Percentiles rank a stretch among this genome's conserved stretches.
Conservation (phyloP, 2,113 vertebrate species). For the Anhinga anhinga region DNA sequence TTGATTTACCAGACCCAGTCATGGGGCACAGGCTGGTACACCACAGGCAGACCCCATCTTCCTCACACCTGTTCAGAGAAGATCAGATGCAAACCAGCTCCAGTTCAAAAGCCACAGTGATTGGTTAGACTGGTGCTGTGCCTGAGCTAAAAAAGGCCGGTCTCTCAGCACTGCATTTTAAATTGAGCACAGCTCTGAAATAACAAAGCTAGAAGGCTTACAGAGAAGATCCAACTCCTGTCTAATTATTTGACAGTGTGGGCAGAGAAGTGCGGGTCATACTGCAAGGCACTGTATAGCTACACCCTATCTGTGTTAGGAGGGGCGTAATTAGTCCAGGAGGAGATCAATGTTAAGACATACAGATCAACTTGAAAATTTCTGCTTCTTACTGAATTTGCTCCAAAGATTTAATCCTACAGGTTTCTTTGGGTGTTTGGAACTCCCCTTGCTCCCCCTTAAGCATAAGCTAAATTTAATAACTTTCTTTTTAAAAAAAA, state of each 20-base stretch:
- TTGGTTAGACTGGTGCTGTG: background rate
- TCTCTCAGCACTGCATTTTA: background rate
- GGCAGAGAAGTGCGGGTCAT: background rate
- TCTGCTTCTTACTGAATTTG: background rate
- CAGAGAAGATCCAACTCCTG: background rate
- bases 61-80: background rate
- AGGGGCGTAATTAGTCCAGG: background rate
- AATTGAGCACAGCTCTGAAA: background rate
- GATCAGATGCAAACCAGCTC: background rate
- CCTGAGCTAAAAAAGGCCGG: background rate
- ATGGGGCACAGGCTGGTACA: background rate
- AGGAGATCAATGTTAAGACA: background rate
- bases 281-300: background rate
- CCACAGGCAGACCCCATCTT: background rate
- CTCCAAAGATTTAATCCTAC: background rate
- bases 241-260: background rate
- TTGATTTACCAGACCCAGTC: background rate
- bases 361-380: background rate
- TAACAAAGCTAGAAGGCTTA: background rate
- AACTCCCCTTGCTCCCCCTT: background rate
- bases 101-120: background rate
- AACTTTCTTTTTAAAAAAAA: background rate
- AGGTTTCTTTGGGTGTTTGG: background rate
- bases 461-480: background rate
- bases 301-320: background rate